Evolutionary conservation across 2,113 vertebrate species (phyloP).

Genomic region (Piaya cayana): DNA sequence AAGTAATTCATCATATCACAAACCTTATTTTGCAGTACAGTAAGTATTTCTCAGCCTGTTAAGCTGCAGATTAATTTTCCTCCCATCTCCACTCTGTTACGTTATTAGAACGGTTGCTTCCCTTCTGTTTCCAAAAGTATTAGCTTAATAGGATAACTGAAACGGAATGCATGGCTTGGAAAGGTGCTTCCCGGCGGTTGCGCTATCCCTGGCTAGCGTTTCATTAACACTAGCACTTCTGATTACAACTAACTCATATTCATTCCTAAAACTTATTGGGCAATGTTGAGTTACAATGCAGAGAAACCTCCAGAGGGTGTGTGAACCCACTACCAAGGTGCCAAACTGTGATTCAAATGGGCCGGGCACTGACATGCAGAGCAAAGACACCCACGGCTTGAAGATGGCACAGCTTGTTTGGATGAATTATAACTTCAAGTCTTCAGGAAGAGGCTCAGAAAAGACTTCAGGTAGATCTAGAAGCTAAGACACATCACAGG

Average conservation of each 20-base stretch:
- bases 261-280: background rate
- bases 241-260: background rate
- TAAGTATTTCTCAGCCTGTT: background rate
- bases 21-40: background rate
- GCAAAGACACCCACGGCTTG: background rate
- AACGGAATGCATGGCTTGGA: background rate
- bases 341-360: background rate
- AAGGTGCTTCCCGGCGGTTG: background rate
- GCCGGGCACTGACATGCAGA: background rate
- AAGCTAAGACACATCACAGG: background rate
- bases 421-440: background rate
- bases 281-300: background rate
- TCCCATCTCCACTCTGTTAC: background rate
- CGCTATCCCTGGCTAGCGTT: background rate
- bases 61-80: constrained; percentile 1
- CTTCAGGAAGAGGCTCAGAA: background rate
- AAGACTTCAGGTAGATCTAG: background rate
- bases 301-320: background rate
- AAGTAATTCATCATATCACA: background rate
- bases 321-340: background rate
- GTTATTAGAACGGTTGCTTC: background rate
- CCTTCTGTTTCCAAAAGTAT: background rate
- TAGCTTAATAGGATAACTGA: background rate
- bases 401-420: background rate
- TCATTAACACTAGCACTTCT: background rate